Base-by-base conservation (phyloP, 2,113 vertebrate species). In the Hymenochirus boettgeri region DNA sequence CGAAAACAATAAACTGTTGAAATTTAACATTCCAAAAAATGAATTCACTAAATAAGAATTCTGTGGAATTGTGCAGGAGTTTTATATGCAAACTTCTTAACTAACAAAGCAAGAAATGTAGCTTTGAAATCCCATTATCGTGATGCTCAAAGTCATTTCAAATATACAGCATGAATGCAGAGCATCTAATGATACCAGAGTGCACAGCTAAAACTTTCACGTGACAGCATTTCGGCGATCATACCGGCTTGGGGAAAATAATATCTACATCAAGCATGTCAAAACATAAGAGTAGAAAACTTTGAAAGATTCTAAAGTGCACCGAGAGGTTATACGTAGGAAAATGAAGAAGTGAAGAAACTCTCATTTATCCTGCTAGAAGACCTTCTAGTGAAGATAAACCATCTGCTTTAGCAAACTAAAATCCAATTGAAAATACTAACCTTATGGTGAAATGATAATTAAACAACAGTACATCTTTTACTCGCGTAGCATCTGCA, bases 391-490 rank as follows among this genome's bases (percentile, higher is more conserved):
- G 80, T 81, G 82, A 85, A 88, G 83, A 86, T 84, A 82, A 88
- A 82, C 88, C 88, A 90, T 89, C 86, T 89, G 88, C 75, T 89
- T 74, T 82, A 76, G 71, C 81, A 77, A 86, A 80, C 83, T 86
- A 74, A 53, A 76, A 83, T 80, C 78, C 75, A 82, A 83, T 85
- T 85, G 84, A 80, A 90, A 86, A 87, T 86, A 81, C 79, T 87
- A 86, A 86, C 87, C 77, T 76, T 78, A 77, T 57, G 77, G 79
- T 78, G 81, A 73, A 48, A 71, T 74, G 71, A 82, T 77, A 81
- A 80, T 83, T 79, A 83, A 83, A 83, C 71, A 69, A 70, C 61
- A 71, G 73, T 65, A 31, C 65, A 65, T 62, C 57, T 69, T 67
- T 69, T 69, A 71, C 39, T 76, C 77, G 78, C 72, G 75, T 57